A percentile compares a stretch with the other conserved stretches of the same genome.
Evolutionary conservation across 2,113 vertebrate species (phyloP).

Genomic region (Semicossyphus pulcher): DNA sequence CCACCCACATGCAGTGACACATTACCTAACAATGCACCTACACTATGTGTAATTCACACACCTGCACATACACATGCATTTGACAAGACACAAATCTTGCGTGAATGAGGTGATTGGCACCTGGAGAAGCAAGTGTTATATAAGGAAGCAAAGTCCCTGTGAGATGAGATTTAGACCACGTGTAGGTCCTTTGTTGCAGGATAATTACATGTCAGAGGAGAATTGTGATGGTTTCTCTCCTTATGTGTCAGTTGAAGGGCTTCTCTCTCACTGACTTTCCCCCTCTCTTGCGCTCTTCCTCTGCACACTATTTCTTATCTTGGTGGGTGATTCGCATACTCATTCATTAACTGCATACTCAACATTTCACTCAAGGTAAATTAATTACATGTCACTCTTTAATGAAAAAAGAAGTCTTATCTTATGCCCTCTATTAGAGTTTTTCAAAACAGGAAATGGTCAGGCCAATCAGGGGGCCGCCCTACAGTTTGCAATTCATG

Average conservation of each 20-base stretch:
- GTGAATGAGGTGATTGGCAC: not conserved
- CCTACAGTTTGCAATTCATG: not conserved
- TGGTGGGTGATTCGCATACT: not conserved
- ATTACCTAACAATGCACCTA: not conserved
- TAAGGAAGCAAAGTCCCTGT: not conserved
- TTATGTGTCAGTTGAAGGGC: not conserved
- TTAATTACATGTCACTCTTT: not conserved
- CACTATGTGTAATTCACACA: not conserved
- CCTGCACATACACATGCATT: not conserved
- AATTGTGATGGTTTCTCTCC: not conserved
- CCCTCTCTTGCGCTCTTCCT: not conserved
- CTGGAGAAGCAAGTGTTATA: not conserved
- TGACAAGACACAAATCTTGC: not conserved
- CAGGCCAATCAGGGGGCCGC: not conserved
- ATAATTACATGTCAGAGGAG: slow-evolving; percentile 12
- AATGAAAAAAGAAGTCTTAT: not conserved
- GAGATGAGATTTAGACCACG: not conserved
- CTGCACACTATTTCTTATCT: not conserved
- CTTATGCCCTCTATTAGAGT: not conserved
- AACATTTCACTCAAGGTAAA: slow-evolving; percentile 1
- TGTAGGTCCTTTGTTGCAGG: not conserved
- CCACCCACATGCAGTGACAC: not conserved
- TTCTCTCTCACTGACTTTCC: not conserved
- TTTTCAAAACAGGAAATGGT: not conserved
- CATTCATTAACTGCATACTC: not conserved